These are phyloP conservation scores for Triplophysa siluroides DNA, from an alignment of 2,113 vertebrate genomes.

Conservation along the genomic window DNA sequence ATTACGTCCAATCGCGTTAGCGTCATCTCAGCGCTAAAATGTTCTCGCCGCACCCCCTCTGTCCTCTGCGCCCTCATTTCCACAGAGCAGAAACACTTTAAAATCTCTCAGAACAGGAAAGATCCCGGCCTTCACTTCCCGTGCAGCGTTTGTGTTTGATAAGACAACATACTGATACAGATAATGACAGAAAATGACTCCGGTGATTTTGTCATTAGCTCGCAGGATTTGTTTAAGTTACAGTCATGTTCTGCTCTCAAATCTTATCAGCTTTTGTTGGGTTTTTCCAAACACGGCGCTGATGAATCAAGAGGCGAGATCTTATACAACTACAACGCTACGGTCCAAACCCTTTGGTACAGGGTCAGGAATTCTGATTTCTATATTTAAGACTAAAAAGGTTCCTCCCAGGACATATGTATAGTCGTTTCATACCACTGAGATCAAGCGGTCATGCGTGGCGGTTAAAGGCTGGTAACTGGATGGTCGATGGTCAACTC, in stretches of 20 bases:
- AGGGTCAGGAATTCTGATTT: not conserved
- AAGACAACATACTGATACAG: constrained; percentile 24
- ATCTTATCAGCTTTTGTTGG: constrained; percentile 6
- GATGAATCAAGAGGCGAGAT: not conserved
- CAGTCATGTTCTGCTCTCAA: not conserved
- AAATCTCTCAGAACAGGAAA: constrained; percentile 39
- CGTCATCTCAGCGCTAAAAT: constrained; percentile 35
- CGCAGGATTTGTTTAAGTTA: constrained; percentile 2
- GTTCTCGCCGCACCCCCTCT: constrained; percentile 1
- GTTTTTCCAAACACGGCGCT: not conserved
- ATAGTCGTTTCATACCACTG: no score
- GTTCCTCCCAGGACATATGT: no score
- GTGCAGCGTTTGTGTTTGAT: constrained; percentile 36
- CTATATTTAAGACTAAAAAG: not conserved
- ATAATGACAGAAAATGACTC: constrained; percentile 30
- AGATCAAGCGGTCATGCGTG: no score
- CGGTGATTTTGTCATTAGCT: constrained; percentile 17
- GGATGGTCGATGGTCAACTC: no score
- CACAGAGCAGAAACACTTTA: constrained; percentile 51
- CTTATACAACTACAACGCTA: not conserved
- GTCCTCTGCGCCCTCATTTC: constrained; percentile 51
- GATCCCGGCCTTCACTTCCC: constrained; percentile 23
- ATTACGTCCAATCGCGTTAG: constrained; percentile 53
- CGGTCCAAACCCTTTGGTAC: not conserved
- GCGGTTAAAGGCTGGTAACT: no score